phyloP scores from a whole-genome alignment of 2,888 invertebrate genomes.

The Tachystola acroxantha region DNA sequence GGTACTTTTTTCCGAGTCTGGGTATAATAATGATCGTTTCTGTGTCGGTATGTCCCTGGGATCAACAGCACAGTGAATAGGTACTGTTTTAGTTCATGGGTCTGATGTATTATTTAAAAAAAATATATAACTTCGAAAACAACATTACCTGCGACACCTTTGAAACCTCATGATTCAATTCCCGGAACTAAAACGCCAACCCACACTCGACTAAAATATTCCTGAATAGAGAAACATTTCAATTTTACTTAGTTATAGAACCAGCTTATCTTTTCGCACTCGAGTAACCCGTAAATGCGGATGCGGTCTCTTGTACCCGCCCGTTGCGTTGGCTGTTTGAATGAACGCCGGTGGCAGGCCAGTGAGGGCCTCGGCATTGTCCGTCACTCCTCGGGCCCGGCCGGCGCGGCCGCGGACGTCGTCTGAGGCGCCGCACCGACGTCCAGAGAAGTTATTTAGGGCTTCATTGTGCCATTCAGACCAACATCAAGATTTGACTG shows the following conservation, averaged over 20 bases:
- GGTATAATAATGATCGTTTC: no score
- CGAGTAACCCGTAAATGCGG: slow-evolving; percentile 50
- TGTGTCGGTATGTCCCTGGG: no score
- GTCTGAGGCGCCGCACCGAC: neutral
- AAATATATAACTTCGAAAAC: no score
- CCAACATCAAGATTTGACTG: slow-evolving; percentile 48
- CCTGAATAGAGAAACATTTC: slow-evolving; percentile 11
- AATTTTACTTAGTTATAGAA: slow-evolving; percentile 9
- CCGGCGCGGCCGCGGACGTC: slow-evolving; percentile 33
- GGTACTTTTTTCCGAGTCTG: no score
- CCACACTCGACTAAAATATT: slow-evolving; percentile 1
- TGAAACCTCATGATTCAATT: no score
- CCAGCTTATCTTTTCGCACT: slow-evolving; percentile 47
- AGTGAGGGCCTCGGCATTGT: slow-evolving; percentile 65
- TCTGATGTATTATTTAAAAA: no score
- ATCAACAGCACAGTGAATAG: no score
- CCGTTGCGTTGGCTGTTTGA: slow-evolving; percentile 10
- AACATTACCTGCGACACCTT: no score
- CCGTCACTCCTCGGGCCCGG: slow-evolving; percentile 53
- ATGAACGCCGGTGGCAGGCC: slow-evolving; percentile 46
- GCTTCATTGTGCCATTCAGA: slow-evolving; percentile 69
- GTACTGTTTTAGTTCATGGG: no score
- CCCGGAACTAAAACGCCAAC: neutral
- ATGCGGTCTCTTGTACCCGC: slow-evolving; percentile 37
- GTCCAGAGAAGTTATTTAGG: slow-evolving; percentile 58